These are phyloP conservation scores for Takifugu flavidus DNA, from an alignment of 2,113 vertebrate species.

Conservation along the genomic window DNA sequence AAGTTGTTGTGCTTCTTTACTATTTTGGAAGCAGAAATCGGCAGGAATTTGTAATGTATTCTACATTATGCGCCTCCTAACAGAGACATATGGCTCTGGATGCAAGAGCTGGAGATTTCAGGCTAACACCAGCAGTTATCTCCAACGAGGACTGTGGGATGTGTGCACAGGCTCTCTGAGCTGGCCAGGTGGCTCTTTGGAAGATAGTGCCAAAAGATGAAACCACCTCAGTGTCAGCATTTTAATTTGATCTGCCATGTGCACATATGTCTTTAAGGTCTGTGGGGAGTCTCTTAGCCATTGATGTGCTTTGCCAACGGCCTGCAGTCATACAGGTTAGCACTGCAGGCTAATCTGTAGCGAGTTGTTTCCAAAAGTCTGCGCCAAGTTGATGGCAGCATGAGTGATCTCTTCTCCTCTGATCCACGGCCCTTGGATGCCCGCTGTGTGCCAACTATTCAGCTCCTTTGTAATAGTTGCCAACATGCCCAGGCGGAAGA, in stretches of 20 bases:
- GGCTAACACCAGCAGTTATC: constrained; percentile 64
- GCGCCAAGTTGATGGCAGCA: constrained; percentile 62
- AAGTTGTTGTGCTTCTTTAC: constrained; percentile 3
- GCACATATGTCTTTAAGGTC: constrained; percentile 75
- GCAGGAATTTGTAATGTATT: constrained; percentile 32
- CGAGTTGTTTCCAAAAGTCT: constrained; percentile 50
- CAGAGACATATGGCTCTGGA: constrained; percentile 62
- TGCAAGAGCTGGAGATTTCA: constrained; percentile 40
- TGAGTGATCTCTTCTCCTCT: constrained; percentile 66
- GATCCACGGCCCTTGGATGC: constrained; percentile 60
- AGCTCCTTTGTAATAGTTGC: constrained; percentile 66
- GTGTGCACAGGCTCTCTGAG: constrained; percentile 48
- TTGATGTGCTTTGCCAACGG: constrained; percentile 63
- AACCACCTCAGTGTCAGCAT: constrained; percentile 72
- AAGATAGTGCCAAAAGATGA: constrained; percentile 68
- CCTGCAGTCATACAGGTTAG: constrained; percentile 65
- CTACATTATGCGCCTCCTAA: constrained; percentile 53
- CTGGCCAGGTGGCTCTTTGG: constrained; percentile 68
- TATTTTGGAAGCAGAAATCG: constrained; percentile 2
- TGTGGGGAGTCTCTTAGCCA: constrained; percentile 59
- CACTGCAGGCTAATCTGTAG: constrained; percentile 66
- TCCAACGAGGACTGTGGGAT: constrained; percentile 53
- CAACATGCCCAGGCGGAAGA: constrained; percentile 65
- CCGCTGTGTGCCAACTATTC: constrained; percentile 63
- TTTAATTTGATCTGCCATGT: constrained; percentile 71